phyloP scores from a whole-genome alignment of 2,888 invertebrate genomes.

The Hirtodrosophila duncani region DNA sequence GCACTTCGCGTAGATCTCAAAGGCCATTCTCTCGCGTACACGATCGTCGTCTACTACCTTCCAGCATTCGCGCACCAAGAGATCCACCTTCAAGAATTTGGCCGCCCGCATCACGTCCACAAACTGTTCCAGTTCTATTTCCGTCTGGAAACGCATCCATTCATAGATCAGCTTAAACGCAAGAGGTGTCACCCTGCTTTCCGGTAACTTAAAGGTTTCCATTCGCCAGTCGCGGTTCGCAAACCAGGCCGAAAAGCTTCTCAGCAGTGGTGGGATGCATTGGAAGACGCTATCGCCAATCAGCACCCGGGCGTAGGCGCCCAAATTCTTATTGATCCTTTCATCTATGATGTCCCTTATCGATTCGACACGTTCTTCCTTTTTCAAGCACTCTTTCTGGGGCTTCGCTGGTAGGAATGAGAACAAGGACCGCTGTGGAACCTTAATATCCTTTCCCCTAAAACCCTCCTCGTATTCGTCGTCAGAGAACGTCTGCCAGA shows the following conservation, averaged over 20 bases:
- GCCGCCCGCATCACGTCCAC: conserved; percentile 23
- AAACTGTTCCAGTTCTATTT: fast-evolving
- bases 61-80: conserved; percentile 10
- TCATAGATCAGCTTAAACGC: conserved; percentile 27
- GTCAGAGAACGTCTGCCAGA: conserved; percentile 5
- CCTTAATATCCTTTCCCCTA: background rate
- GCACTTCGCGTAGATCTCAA: conserved; percentile 4
- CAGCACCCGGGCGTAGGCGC: conserved; percentile 1
- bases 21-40: conserved; percentile 25
- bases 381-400: background rate
- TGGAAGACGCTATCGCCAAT: conserved; percentile 6
- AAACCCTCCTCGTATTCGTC: background rate
- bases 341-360: background rate
- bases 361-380: background rate
- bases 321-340: conserved; percentile 5
- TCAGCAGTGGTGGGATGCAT: conserved; percentile 18
- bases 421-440: conserved; percentile 1
- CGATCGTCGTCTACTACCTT: background rate
- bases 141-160: conserved; percentile 23
- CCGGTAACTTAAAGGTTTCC: background rate
- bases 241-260: conserved; percentile 24
- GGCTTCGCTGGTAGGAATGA: background rate
- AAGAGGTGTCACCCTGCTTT: background rate
- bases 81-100: conserved; percentile 4
- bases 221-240: conserved; percentile 2